Percentiles rank a stretch among this genome's conserved stretches.
Conservation (phyloP, 1,140 invertebrate species). For the Pseudoatta argentina region DNA sequence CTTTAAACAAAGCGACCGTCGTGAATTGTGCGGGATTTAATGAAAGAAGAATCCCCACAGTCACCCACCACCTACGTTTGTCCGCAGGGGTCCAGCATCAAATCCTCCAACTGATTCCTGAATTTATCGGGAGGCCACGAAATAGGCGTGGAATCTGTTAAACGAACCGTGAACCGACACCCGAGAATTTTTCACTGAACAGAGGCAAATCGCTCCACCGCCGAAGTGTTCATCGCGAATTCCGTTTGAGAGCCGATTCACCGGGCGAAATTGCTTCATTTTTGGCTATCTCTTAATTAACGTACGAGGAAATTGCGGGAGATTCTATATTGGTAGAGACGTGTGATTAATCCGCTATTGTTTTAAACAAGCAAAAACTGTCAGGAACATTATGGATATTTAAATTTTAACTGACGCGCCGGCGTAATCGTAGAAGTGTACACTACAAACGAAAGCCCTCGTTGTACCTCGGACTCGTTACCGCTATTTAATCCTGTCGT, state of each 20-base stretch:
- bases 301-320: constrained; percentile 5
- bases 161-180: constrained; percentile 75
- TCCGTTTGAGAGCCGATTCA: constrained; percentile 20
- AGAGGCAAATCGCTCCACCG: constrained; percentile 2
- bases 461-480: constrained; percentile 51
- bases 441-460: constrained; percentile 48
- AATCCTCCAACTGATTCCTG: constrained; percentile 73
- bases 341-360: constrained; percentile 12
- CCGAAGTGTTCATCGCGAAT: constrained; percentile 9
- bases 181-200: constrained; percentile 66
- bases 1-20: constrained; percentile 80
- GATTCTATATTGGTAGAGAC: not conserved
- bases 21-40: constrained; percentile 81
- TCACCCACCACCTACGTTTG: constrained; percentile 51
- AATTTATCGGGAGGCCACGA: constrained; percentile 75
- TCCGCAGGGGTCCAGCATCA: constrained; percentile 48
- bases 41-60: constrained; percentile 78
- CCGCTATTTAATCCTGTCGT: constrained; percentile 59
- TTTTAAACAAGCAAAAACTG: constrained; percentile 25
- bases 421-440: constrained; percentile 29
- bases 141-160: constrained; percentile 72
- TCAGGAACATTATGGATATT: constrained; percentile 43
- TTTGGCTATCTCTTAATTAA: constrained; percentile 56
- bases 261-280: constrained; percentile 35
- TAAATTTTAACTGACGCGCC: constrained; percentile 45